These are phyloP conservation scores for Iguana delicatissima DNA, from an alignment of 2,797 vertebrate species.

Conservation along the genomic window DNA sequence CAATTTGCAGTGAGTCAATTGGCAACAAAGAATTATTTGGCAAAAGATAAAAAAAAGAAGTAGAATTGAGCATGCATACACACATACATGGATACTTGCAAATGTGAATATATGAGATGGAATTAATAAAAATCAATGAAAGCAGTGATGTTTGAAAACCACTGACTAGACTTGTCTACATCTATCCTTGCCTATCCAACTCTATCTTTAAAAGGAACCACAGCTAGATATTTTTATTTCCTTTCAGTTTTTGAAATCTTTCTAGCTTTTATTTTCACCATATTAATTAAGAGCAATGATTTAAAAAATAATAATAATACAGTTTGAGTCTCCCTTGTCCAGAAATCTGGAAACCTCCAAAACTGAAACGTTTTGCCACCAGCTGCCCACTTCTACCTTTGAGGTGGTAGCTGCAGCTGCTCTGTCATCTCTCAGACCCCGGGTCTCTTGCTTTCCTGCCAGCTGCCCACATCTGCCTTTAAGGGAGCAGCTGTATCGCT, in stretches of 20 bases:
- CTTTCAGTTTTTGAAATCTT: not conserved
- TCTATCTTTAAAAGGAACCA: not conserved
- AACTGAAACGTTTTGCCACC: too few relatives aligned
- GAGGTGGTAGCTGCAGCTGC: too few relatives aligned
- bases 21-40: not conserved
- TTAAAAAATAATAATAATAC: not conserved
- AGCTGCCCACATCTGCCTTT: too few relatives aligned
- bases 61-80: not conserved
- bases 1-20: not conserved
- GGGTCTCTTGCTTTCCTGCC: too few relatives aligned
- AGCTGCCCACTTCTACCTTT: too few relatives aligned
- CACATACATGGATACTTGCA: not conserved
- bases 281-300: not conserved
- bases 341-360: too few relatives aligned
- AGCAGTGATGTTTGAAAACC: not conserved
- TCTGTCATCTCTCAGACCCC: too few relatives aligned
- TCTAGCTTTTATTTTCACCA: not conserved
- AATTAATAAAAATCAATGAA: not conserved
- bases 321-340: too few relatives aligned
- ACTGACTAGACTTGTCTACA: too few relatives aligned
- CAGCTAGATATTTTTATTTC: not conserved
- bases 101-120: not conserved
- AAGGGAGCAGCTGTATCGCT: too few relatives aligned
- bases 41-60: not conserved
- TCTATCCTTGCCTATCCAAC: not conserved